Conservation (phyloP, 2,113 vertebrate species). For the Oreocharis arfaki region DNA sequence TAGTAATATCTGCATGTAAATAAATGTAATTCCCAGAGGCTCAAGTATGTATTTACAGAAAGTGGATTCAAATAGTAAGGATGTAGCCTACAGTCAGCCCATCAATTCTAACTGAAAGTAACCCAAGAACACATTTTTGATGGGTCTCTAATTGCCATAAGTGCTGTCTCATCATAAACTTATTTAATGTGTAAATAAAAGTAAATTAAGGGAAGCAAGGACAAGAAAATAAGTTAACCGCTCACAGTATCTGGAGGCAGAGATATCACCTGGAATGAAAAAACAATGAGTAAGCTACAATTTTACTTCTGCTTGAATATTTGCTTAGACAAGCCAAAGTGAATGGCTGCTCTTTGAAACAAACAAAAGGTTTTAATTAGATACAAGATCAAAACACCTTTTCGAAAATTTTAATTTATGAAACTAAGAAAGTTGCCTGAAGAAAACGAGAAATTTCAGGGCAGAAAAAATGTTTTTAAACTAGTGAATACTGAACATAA, state of each 20-base stretch:
- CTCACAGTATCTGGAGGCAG: neutral
- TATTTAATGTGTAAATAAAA: neutral
- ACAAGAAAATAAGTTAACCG: neutral
- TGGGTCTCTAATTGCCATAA: neutral
- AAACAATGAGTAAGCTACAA: neutral
- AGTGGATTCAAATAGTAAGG: neutral
- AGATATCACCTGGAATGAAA: neutral
- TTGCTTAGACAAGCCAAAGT: neutral
- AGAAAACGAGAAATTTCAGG: neutral
- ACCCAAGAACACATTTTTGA: neutral
- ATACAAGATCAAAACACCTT: neutral
- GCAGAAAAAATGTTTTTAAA: neutral
- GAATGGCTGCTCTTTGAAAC: neutral
- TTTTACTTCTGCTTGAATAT: neutral
- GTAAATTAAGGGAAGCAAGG: neutral
- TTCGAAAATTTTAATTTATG: neutral
- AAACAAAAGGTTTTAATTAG: neutral
- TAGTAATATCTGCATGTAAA: neutral
- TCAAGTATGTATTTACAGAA: neutral
- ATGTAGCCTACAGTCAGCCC: neutral
- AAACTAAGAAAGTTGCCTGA: neutral
- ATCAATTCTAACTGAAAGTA: neutral
- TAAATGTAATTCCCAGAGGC: neutral
- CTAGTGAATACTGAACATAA: neutral
- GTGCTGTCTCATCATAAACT: neutral